Base-by-base conservation (phyloP, 30 jellyfish, hydroid and myxozoan genomes). In the Cassiopea xamachana region DNA sequence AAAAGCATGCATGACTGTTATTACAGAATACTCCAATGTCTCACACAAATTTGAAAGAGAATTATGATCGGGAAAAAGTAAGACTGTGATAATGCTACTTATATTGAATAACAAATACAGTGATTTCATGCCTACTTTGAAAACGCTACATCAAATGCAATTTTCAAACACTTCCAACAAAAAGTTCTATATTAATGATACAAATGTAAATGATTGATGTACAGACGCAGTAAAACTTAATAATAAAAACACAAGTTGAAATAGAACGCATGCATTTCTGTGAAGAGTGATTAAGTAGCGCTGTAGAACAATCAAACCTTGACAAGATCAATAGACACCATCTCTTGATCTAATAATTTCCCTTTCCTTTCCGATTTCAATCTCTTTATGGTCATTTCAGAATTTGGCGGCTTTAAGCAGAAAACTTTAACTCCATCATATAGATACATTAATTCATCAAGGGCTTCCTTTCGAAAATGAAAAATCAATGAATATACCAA, bases 341-440 rank as follows among this genome's bases (percentile, higher is more conserved):
- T 69, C 77, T 94, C 98, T 19, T 97, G 98, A 83, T 94, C 98
- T 2, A 93, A 61, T 69, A 87, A 27, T 18, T 90, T 96, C 58
- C 97, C 69, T 61, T 81, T 73, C 69, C 86, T 92, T 43, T 85
- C 97, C 46, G 18, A 48, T 55, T 94, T 93, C 70, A 83, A 75
- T 62, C 64, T 77, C 16, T 86, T 89, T 77, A 75, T 81, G 51
- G 89, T 89, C 60, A 7, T 68, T 17, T 64, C 86, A 13, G 76
- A 49, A 77, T 79, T 79, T 51, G 69, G 88, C 48, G 96, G 91
- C 48, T 95, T 83, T 76, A 94, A 79, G 46, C 78, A 44, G 43
- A 92, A 94, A 15, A 80, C 75, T 44, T 79, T 72, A 13, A 70
- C 50, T 2, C 97, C 97, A 47, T 80, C 74, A 45, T 45, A 91